A percentile compares a stretch with the other conserved stretches of the same genome.
These are phyloP conservation scores for Acanthurus leucopareius DNA, from an alignment of 2,797 vertebrate species.

Conservation along the genomic window DNA sequence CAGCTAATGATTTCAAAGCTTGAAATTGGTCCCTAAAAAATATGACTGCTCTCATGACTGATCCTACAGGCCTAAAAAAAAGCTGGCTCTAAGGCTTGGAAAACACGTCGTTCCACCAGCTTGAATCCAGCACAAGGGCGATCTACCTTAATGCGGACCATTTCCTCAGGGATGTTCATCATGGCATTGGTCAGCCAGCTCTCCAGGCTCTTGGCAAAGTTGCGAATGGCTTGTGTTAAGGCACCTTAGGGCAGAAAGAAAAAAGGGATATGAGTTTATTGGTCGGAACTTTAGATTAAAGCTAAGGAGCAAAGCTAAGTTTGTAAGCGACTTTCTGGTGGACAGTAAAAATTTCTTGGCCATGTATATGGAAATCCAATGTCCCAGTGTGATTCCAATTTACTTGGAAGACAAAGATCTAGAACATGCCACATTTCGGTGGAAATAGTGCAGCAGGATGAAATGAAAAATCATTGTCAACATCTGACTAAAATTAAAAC, in stretches of 20 bases:
- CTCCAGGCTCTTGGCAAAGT: slow-evolving; percentile 97
- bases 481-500: slow-evolving; percentile 25
- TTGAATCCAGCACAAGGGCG: not conserved
- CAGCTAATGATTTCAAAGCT: not conserved
- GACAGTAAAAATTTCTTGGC: not conserved
- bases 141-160: slow-evolving; percentile 93
- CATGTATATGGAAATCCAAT: not conserved
- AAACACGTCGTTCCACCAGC: not conserved
- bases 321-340: not conserved
- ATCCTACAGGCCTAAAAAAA: not conserved
- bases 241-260: slow-evolving; percentile 85
- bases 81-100: not conserved
- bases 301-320: too few relatives aligned
- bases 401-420: not conserved
- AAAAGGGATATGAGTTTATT: not conserved
- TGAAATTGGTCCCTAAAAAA: not conserved
- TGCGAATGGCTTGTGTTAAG: slow-evolving; percentile 98
- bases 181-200: slow-evolving; percentile 96
- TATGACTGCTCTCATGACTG: not conserved
- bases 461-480: not conserved
- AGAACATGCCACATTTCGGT: not conserved
- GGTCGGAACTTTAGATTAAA: too few relatives aligned
- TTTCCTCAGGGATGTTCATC: slow-evolving; percentile 97
- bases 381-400: not conserved
- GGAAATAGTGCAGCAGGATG: not conserved